These are phyloP conservation scores for Epirrhoe alternata DNA, from an alignment of 2,888 invertebrate species.

Conservation along the genomic window DNA sequence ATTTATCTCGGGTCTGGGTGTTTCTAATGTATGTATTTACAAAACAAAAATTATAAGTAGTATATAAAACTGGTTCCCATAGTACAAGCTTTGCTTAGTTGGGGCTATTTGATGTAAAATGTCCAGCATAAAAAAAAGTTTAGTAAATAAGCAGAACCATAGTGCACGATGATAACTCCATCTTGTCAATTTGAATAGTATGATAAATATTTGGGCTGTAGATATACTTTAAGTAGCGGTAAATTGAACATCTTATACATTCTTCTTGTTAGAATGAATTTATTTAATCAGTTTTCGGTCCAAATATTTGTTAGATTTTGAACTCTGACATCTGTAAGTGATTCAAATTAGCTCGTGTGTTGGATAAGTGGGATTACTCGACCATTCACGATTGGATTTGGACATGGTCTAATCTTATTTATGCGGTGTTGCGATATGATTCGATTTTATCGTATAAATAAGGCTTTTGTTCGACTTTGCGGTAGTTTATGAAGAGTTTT, in stretches of 20 bases:
- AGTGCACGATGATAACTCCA: not conserved
- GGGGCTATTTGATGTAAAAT: no score
- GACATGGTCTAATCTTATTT: conserved; percentile 36
- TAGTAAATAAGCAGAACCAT: conserved; percentile 7
- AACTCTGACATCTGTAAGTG: conserved; percentile 40
- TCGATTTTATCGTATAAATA: conserved; percentile 18
- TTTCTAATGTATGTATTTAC: no score
- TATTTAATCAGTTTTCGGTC: conserved; percentile 36
- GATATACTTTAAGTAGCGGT: conserved; percentile 40
- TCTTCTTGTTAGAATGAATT: conserved; percentile 38
- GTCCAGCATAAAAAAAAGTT: no score
- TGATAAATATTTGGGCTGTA: conserved; percentile 42
- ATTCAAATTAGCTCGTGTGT: conserved; percentile 43
- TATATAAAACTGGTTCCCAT: no score
- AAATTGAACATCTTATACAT: conserved; percentile 37
- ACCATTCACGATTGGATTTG: conserved; percentile 28
- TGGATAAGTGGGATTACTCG: conserved; percentile 26
- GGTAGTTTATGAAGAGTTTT: conserved; percentile 12
- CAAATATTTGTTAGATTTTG: conserved; percentile 38
- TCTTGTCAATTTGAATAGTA: conserved; percentile 37
- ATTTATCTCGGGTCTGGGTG: no score
- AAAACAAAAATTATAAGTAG: no score
- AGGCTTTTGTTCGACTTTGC: conserved; percentile 12
- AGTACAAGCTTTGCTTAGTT: no score
- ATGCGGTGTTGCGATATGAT: conserved; percentile 27